phyloP scores from a whole-genome alignment of 2,888 invertebrate species.

The Drosophila birchii region DNA sequence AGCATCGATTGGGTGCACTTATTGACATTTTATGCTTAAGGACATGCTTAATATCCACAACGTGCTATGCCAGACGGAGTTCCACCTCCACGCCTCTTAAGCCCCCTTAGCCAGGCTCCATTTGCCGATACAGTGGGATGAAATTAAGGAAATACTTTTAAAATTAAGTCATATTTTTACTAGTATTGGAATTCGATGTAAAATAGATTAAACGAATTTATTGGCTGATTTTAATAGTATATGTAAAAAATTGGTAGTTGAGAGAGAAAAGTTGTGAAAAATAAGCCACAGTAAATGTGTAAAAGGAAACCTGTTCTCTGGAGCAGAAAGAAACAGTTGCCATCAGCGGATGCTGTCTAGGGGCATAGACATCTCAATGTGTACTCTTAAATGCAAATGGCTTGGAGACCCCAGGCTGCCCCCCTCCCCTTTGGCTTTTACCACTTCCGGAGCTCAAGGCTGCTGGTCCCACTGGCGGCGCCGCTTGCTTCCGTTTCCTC shows the following conservation, averaged over 20 bases:
- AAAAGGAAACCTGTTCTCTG: conserved; percentile 16
- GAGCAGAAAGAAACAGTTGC: conserved; percentile 46
- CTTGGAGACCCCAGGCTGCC: conserved; percentile 34
- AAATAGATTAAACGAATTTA: not conserved
- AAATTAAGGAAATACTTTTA: not conserved
- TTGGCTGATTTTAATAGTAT: not conserved
- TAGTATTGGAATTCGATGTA: not conserved
- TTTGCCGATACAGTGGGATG: conserved; percentile 18
- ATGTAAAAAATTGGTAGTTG: not conserved
- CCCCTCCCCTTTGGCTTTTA: conserved; percentile 55
- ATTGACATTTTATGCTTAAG: conserved; percentile 78
- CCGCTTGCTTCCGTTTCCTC: conserved; percentile 67
- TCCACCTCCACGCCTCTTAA: conserved; percentile 11
- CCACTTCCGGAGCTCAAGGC: conserved; percentile 68
- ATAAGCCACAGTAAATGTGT: conserved; percentile 16
- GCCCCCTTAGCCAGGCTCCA: not conserved
- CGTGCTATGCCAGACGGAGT: conserved; percentile 27
- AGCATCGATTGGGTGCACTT: conserved; percentile 70
- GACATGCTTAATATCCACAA: conserved; percentile 73
- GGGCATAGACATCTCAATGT: conserved; percentile 37
- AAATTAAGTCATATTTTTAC: not conserved
- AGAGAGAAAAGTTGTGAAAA: not conserved
- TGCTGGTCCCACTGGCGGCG: conserved; percentile 64
- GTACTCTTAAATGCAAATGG: conserved; percentile 63
- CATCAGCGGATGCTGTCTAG: conserved; percentile 29